A percentile compares a stretch with the other conserved stretches of the same genome.
Evolutionary conservation across 2,113 vertebrate genomes (phyloP).

Genomic region (Triplophysa siluroides): DNA sequence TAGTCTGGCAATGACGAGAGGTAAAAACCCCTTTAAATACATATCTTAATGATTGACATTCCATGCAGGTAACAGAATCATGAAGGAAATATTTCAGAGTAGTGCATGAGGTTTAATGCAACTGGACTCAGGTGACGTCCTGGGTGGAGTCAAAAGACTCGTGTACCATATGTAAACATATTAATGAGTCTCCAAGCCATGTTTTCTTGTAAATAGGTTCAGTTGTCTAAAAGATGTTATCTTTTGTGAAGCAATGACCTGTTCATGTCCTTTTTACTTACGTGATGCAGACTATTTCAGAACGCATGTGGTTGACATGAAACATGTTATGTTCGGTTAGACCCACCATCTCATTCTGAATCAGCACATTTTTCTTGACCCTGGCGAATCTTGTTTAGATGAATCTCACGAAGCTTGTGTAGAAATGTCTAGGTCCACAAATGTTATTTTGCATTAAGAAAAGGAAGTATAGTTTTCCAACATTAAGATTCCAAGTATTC

Average conservation of each 20-base stretch:
- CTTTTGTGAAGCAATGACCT: conserved; percentile 55
- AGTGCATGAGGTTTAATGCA: conserved; percentile 23
- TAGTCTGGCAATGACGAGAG: conserved; percentile 8
- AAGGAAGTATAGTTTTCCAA: too few species aligned
- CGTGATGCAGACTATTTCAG: conserved; percentile 56
- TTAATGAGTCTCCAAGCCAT: conserved; percentile 63
- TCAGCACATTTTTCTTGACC: conserved; percentile 1
- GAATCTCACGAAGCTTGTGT: background rate
- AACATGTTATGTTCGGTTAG: conserved; percentile 10
- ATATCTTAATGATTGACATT: conserved; percentile 28
- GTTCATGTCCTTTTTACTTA: conserved; percentile 55
- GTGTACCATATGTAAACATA: conserved; percentile 42
- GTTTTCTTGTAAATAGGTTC: conserved; percentile 57
- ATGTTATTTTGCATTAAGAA: too few species aligned
- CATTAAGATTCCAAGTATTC: too few species aligned
- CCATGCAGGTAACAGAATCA: conserved; percentile 18
- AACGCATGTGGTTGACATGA: conserved; percentile 10
- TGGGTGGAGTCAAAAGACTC: conserved; percentile 31
- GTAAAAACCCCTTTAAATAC: conserved; percentile 40
- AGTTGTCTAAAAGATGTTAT: conserved; percentile 57
- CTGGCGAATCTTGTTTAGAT: background rate
- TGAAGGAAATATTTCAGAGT: background rate
- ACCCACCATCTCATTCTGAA: background rate
- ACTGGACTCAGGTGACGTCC: conserved; percentile 13
- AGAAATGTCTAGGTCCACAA: background rate